These are phyloP conservation scores for Chascanopsetta lugubris DNA, from an alignment of 2,113 vertebrate species.

Conservation along the genomic window DNA sequence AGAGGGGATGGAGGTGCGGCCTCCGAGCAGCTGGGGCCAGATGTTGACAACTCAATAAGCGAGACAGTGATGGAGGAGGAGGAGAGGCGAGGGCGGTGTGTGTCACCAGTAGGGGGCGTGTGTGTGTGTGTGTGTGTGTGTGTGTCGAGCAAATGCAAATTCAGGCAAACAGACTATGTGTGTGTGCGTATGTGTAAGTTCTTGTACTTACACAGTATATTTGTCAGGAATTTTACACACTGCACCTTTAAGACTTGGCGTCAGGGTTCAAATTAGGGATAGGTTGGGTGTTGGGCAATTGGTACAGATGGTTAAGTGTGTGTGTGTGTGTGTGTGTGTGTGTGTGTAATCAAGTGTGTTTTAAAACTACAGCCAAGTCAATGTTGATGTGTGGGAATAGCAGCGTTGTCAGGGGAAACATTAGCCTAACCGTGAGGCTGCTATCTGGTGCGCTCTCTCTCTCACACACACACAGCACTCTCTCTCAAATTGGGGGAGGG, in stretches of 20 bases:
- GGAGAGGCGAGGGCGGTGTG: background rate
- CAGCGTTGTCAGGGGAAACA: constrained; percentile 72
- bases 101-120: background rate
- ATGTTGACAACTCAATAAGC: constrained; percentile 47
- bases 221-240: no score
- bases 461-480: background rate
- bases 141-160: constrained; percentile 1
- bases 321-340: constrained; percentile 3
- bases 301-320: background rate
- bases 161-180: background rate
- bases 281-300: no score
- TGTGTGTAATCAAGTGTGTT: background rate
- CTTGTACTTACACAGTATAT: no score
- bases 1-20: constrained; percentile 21
- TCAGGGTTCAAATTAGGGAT: no score
- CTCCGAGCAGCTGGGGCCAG: constrained; percentile 20
- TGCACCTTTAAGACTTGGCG: no score
- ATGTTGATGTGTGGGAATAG: constrained; percentile 43
- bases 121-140: constrained; percentile 3
- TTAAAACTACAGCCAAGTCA: constrained; percentile 42
- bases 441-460: constrained; percentile 21
- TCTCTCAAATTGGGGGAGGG: background rate
- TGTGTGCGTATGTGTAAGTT: no score
- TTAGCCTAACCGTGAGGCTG: constrained; percentile 46
- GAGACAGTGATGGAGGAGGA: constrained; percentile 13